phyloP scores from a whole-genome alignment of 2,113 vertebrate species.

The Heptranchias perlo region DNA sequence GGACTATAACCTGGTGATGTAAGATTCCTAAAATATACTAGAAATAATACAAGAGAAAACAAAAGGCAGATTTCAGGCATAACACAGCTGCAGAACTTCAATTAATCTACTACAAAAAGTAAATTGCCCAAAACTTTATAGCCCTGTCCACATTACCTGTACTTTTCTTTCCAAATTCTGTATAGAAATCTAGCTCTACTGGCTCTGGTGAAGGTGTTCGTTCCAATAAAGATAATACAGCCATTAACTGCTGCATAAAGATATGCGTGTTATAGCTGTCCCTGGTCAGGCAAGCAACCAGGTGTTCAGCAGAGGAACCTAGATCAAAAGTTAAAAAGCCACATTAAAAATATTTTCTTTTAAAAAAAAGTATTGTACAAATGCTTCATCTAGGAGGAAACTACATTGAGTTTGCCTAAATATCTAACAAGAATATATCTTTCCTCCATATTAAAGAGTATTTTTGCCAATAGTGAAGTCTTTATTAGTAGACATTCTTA shows the following conservation, averaged over 20 bases:
- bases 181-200: slow-evolving; percentile 88
- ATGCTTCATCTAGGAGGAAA: not conserved
- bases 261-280: slow-evolving; percentile 84
- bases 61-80: not conserved
- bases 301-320: slow-evolving; percentile 71
- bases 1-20: too few relatives aligned
- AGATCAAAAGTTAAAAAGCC: slow-evolving; percentile 24
- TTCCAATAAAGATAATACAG: slow-evolving; percentile 74
- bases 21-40: not conserved
- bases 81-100: not conserved
- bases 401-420: not conserved
- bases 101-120: not conserved
- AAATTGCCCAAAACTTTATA: not conserved
- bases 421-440: slow-evolving; percentile 46
- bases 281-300: slow-evolving; percentile 82
- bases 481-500: not conserved
- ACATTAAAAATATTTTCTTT: not conserved
- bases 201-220: slow-evolving; percentile 84
- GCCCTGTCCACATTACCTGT: slow-evolving; percentile 60
- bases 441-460: slow-evolving; percentile 41
- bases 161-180: slow-evolving; percentile 82
- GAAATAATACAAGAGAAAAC: not conserved
- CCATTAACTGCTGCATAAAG: slow-evolving; percentile 95
- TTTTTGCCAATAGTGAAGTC: not conserved
- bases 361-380: not conserved